phyloP scores from a whole-genome alignment of 2,888 invertebrate species.

The Linnaemya tessellans region DNA sequence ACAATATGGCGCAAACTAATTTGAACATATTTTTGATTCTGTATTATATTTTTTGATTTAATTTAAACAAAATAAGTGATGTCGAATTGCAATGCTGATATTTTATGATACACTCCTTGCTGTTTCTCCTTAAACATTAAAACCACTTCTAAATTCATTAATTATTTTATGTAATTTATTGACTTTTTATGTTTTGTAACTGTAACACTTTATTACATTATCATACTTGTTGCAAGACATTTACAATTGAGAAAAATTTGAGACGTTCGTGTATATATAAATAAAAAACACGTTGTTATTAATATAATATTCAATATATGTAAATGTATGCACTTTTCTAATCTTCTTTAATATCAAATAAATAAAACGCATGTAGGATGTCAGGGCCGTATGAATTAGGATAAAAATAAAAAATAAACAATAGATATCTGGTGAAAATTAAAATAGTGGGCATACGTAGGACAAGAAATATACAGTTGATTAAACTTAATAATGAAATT shows the following conservation, averaged over 20 bases:
- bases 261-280: conserved; percentile 46
- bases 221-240: conserved; percentile 34
- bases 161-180: conserved; percentile 28
- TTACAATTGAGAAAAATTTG: conserved; percentile 55
- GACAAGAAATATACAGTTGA: conserved; percentile 50
- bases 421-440: conserved; percentile 34
- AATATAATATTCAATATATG: conserved; percentile 22
- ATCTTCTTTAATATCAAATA: conserved; percentile 27
- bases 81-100: too few species aligned
- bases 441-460: conserved; percentile 10
- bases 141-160: neutral
- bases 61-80: too few species aligned
- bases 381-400: conserved; percentile 7
- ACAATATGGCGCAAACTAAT: too few species aligned
- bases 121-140: neutral
- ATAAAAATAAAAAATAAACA: conserved; percentile 43
- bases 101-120: too few species aligned
- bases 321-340: conserved; percentile 22
- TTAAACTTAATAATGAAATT: conserved; percentile 75
- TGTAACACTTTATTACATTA: conserved; percentile 44
- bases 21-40: neutral
- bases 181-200: conserved; percentile 35
- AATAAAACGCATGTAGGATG: conserved; percentile 34
- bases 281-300: conserved; percentile 26
- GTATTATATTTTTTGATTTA: neutral